Base-by-base conservation (phyloP, 2,113 vertebrate species). In the Scatophagus argus region DNA sequence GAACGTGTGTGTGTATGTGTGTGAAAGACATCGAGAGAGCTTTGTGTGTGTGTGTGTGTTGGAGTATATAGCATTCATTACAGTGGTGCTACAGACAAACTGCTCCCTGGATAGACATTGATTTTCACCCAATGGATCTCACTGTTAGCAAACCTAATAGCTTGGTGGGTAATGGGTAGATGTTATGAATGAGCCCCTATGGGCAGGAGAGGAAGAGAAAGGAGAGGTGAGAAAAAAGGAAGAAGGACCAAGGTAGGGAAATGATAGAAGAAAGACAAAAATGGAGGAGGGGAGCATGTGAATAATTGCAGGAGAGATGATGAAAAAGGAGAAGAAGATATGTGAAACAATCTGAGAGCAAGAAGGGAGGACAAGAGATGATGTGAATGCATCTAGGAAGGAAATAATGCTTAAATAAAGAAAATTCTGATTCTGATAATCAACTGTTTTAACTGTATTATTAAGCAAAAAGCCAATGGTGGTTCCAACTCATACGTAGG, bases 111-210 rank as follows among this genome's bases (percentile, higher is more conserved):
- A 87, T 76, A 86, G 90, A 88, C 91, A 93, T 93, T 92, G 92
- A 93, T 93, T 93, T 92, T 87, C 91, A 91, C 89, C 91, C 91
- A 90, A 93, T 93, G 88, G 92, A 92, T 93, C 90, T 88, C 88
- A 89, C 90, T 92, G 91, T 92, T 92, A 93, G 90, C 88, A 92
- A 90, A 90, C 85, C 88, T 93, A 92, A 93, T 93, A 92, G 91
- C 89, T 92, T 60, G 90, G 85, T 90, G 71, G 89, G 91, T 93
- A 93, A 93, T 92, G 91, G 92, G 82, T 86, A 84, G 84, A 90
- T 84, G 89, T 92, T 93, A 92, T 91, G 87, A 92, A 93, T 91
- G 92, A 84, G 84, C 56, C 89, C 86, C 86, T 51, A 55, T 61
- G 79, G 89, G 81, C 62, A 27, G 52, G 56, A 65, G 58, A 32